These are phyloP conservation scores for Drosophila tristis DNA, from an alignment of 1,140 invertebrate genomes.

Conservation along the genomic window DNA sequence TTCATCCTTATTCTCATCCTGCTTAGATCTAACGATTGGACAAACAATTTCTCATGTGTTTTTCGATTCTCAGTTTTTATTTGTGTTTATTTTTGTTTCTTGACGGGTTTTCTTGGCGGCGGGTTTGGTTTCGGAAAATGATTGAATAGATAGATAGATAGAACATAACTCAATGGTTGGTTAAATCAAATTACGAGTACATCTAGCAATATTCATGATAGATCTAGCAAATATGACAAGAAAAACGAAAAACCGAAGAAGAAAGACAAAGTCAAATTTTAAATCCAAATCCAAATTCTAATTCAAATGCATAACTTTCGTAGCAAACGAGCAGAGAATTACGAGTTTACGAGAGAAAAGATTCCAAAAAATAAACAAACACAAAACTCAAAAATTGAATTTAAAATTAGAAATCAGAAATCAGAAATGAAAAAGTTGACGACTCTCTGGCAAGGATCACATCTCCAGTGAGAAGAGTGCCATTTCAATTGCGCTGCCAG, in stretches of 20 bases:
- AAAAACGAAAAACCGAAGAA: not conserved
- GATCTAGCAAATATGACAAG: conserved; percentile 43
- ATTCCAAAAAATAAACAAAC: conserved; percentile 11
- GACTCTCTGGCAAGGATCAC: conserved; percentile 38
- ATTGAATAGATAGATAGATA: conserved; percentile 1
- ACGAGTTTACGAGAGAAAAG: conserved; percentile 50
- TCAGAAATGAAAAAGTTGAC: conserved; percentile 35
- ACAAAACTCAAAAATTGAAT: conserved; percentile 31
- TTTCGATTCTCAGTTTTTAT: conserved; percentile 32
- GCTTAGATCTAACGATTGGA: conserved; percentile 15
- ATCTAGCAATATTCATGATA: conserved; percentile 17
- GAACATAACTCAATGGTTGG: conserved; percentile 9
- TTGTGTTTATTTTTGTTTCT: conserved; percentile 18
- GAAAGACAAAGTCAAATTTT: conserved; percentile 13
- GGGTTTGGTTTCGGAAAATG: conserved; percentile 34
- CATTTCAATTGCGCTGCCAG: conserved; percentile 4
- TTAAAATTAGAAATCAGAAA: conserved; percentile 16
- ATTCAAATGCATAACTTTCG: conserved; percentile 72
- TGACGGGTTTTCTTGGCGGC: not conserved
- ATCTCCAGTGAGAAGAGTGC: conserved; percentile 40
- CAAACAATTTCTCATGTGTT: conserved; percentile 4
- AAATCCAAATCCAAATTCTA: conserved; percentile 57
- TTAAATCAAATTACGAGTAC: conserved; percentile 2
- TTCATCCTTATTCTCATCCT: conserved; percentile 24
- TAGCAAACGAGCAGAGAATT: conserved; percentile 74